Conservation (phyloP, 1,140 invertebrate species). For the Drosophila arawakana region DNA sequence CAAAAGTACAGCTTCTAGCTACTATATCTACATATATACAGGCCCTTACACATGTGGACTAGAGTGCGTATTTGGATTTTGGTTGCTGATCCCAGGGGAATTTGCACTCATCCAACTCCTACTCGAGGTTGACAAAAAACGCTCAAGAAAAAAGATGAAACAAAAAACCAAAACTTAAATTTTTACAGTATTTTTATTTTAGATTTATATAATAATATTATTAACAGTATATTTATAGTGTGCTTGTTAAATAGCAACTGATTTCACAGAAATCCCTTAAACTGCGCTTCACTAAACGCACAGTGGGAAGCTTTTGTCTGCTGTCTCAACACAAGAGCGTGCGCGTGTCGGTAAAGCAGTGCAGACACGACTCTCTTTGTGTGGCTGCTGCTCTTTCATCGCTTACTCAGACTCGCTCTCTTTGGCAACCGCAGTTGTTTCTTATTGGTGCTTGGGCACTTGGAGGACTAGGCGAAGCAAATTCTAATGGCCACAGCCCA, state of each 20-base stretch:
- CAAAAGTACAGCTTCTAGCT: conserved; percentile 51
- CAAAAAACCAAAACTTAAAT: conserved; percentile 39
- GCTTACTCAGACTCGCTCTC: conserved; percentile 1
- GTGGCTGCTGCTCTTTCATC: conserved; percentile 5
- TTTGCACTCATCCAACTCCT: conserved; percentile 53
- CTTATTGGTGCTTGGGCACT: conserved; percentile 45
- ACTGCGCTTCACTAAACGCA: conserved; percentile 22
- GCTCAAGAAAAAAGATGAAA: conserved; percentile 12
- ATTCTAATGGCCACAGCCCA: conserved; percentile 38
- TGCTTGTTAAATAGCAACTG: neutral
- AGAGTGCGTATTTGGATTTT: conserved; percentile 48
- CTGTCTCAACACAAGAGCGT: conserved; percentile 11
- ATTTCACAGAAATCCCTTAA: conserved; percentile 31
- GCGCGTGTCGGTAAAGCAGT: conserved; percentile 52
- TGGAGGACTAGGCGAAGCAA: conserved; percentile 6
- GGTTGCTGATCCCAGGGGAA: conserved; percentile 60
- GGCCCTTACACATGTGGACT: conserved; percentile 5
- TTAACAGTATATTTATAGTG: neutral
- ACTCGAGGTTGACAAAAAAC: conserved; percentile 41
- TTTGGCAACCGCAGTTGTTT: conserved; percentile 7
- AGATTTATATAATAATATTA: neutral
- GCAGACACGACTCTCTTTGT: conserved; percentile 27
- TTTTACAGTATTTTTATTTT: neutral
- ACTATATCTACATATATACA: conserved; percentile 55
- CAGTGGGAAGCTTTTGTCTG: neutral